These are phyloP conservation scores for Lepilemur septentrionalis DNA, from an alignment of 2,797 vertebrate species.

Conservation along the genomic window DNA sequence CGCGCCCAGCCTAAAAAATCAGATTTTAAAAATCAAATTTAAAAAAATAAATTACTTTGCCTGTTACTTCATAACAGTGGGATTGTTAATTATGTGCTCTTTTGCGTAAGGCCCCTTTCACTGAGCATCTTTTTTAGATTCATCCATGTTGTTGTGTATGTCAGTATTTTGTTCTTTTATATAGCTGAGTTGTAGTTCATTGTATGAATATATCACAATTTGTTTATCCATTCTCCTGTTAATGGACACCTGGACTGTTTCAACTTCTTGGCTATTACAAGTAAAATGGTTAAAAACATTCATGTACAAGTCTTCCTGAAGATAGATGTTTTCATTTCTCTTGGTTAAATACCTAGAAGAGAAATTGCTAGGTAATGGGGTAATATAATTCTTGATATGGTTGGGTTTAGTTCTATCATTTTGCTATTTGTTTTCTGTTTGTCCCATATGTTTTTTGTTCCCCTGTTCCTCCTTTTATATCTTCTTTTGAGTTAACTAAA, in stretches of 20 bases:
- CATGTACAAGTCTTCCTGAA: not conserved
- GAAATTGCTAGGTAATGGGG: not conserved
- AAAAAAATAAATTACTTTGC: not conserved
- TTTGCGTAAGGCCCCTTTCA: not conserved
- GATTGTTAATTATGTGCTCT: not conserved
- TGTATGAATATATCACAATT: too few species aligned
- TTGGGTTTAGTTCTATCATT: not conserved
- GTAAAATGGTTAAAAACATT: not conserved
- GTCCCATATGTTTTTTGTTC: not conserved
- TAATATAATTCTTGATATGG: not conserved
- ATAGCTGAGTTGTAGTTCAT: too few species aligned
- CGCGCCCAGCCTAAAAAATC: not conserved
- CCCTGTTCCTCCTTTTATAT: not conserved
- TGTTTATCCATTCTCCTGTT: not conserved
- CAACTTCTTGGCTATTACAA: not conserved
- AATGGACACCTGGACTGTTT: not conserved
- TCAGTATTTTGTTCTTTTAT: too few species aligned
- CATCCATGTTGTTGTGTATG: too few species aligned
- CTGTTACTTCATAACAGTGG: not conserved
- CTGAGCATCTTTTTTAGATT: too few species aligned
- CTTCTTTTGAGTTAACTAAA: too few species aligned
- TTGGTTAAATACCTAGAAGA: not conserved
- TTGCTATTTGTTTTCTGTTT: not conserved
- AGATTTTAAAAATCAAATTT: not conserved
- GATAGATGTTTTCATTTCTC: not conserved